Evolutionary conservation across 2,113 vertebrate species (phyloP).

Genomic region (Zosterops borbonicus): DNA sequence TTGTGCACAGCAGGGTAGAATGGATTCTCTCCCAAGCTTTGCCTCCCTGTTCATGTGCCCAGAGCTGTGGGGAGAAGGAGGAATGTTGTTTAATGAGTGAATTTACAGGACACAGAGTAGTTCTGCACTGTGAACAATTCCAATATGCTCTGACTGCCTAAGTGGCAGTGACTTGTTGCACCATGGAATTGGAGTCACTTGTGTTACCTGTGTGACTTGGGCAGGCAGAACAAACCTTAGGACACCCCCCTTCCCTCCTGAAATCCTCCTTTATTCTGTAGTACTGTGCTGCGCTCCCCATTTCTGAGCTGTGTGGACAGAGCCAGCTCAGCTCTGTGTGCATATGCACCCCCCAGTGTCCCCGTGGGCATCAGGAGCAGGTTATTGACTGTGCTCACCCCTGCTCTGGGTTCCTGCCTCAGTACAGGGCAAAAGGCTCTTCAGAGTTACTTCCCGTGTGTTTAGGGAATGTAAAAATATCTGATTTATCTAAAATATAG

Average conservation of each 20-base stretch:
- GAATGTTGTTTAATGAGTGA: background rate
- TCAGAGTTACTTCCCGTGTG: fast-evolving
- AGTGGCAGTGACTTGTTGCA: background rate
- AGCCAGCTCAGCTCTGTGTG: background rate
- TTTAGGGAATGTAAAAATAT: background rate
- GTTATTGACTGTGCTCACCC: background rate
- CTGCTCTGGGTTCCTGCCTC: background rate
- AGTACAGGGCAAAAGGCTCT: background rate
- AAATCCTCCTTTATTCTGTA: background rate
- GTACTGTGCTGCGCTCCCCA: background rate
- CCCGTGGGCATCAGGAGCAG: fast-evolving
- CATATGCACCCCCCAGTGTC: background rate
- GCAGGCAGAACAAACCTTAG: background rate
- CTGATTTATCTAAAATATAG: background rate
- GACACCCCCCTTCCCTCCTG: background rate
- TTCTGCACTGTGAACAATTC: background rate
- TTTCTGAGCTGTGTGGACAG: background rate
- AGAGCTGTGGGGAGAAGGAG: background rate
- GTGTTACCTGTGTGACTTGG: background rate
- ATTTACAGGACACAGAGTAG: background rate
- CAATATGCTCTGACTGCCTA: background rate
- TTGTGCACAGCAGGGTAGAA: background rate
- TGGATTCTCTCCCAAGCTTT: background rate
- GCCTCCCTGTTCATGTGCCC: background rate
- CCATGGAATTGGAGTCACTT: background rate